phyloP scores from a whole-genome alignment of 2,888 invertebrate species.

The Drosophila affinis region DNA sequence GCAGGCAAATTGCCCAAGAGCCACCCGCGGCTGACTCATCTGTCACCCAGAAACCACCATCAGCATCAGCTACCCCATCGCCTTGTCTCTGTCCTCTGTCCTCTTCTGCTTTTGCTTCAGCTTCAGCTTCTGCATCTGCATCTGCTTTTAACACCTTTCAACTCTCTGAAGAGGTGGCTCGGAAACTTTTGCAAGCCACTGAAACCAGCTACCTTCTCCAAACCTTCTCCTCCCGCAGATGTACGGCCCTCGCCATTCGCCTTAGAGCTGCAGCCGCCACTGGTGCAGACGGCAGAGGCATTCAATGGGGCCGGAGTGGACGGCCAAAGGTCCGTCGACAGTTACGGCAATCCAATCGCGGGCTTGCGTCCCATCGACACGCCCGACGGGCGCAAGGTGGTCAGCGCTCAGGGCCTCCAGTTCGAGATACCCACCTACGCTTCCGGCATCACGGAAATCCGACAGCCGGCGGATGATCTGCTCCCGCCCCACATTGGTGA shows the following conservation, averaged over 20 bases:
- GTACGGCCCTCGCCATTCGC: slow-evolving; percentile 82
- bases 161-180: slow-evolving; percentile 7
- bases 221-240: slow-evolving; percentile 71
- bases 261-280: slow-evolving; percentile 82
- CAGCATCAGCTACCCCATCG: slow-evolving; percentile 15
- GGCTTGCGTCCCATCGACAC: slow-evolving; percentile 81
- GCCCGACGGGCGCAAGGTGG: slow-evolving; percentile 82
- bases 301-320: slow-evolving; percentile 49
- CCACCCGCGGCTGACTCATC: slow-evolving; percentile 49
- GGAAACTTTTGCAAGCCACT: slow-evolving; percentile 16
- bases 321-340: slow-evolving; percentile 74
- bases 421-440: slow-evolving; percentile 84
- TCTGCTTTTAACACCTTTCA: slow-evolving; percentile 45
- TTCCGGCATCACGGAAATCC: slow-evolving; percentile 83
- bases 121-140: slow-evolving; percentile 9
- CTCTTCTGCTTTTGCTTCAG: slow-evolving; percentile 2
- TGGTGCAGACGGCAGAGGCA: slow-evolving; percentile 60
- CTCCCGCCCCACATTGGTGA: slow-evolving; percentile 83
- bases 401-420: slow-evolving; percentile 81
- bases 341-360: slow-evolving; percentile 83
- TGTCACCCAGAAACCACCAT: slow-evolving; percentile 36
- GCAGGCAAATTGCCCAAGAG: slow-evolving; percentile 69
- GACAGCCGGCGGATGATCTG: slow-evolving; percentile 81
- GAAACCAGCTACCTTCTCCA: slow-evolving; percentile 37
- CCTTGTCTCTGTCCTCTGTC: slow-evolving; percentile 21